Base-by-base conservation (phyloP, 2,797 vertebrate genomes). In the Lycodopsis pacificus region DNA sequence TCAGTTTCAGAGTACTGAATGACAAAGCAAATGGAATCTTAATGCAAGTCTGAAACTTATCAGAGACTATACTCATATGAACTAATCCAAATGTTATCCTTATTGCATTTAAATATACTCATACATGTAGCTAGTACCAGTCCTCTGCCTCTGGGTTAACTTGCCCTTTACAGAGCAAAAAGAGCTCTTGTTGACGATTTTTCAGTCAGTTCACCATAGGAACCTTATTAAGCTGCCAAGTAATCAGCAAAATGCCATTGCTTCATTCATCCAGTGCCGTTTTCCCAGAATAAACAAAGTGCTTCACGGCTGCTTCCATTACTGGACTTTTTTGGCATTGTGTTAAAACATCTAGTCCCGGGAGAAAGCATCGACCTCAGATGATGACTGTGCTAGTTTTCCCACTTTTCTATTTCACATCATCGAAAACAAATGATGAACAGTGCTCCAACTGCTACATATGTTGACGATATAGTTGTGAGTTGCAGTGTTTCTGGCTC, bases 181-280 rank as follows among this genome's bases (percentile, higher is more conserved):
- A 68, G 2, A 3, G 12, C 78, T 82, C 54, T 86, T 90, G 77
- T 84, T 84, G 74, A 64, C 6, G 59, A 68, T 80, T 71, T 73
- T 74, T 82, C 80, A 15, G 71, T 20, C 54, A 68, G 70, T 44
- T 14, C 76, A 81, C 89, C 85, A 79, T 82, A 84, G 78, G 80
- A 87, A 81, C 76, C 76, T 80, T 40, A 84, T 91, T 89, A 87
- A 77, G 81, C 63, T 83, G 85, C 76, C 80, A 86, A 77, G 76
- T 80, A 91, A 86, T 89, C 77, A 84, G 44, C 61, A 73, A 84
- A 89, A 86, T 74, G 73, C 36, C 66, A 70, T 65, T 15, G 65
- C 79, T 48, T 83, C 74, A 71, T 79, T 77, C 80, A 73, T 76
- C 80, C 76, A 51, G 56, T 19, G 42, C 14, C 7, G 38, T 73